Conservation (phyloP, 2,888 invertebrate species). For the Allolobophora icterica region DNA sequence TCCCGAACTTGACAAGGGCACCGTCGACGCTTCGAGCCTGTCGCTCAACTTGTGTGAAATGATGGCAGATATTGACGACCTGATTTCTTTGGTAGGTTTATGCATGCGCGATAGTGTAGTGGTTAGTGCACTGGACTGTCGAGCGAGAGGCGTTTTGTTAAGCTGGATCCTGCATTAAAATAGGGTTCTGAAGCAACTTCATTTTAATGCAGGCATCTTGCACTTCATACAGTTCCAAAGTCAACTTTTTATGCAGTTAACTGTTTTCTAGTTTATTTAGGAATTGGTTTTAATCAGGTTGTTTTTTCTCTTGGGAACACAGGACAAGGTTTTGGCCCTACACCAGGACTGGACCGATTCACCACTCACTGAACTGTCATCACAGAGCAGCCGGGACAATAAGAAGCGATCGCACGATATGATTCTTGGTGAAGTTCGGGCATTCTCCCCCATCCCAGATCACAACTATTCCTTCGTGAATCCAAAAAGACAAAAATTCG, state of each 20-base stretch:
- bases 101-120: too few relatives aligned
- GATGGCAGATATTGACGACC: neutral
- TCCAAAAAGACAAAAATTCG: neutral
- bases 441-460: constrained; percentile 20
- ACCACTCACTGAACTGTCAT: neutral
- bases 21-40: neutral
- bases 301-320: neutral
- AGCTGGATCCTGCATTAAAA: too few relatives aligned
- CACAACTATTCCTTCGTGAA: constrained; percentile 21
- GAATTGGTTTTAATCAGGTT: neutral
- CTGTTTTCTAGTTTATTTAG: neutral
- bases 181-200: too few relatives aligned
- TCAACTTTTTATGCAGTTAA: neutral
- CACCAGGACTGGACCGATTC: neutral
- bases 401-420: neutral
- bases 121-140: too few relatives aligned
- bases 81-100: constrained; percentile 12
- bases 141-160: too few relatives aligned
- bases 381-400: neutral
- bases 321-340: constrained; percentile 9
- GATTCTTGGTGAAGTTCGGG: neutral
- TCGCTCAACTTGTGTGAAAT: neutral
- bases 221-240: neutral
- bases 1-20: neutral
- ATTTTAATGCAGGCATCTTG: too few relatives aligned